phyloP scores from a whole-genome alignment of 23 tunicate species.

The Trididemnum clinides region DNA sequence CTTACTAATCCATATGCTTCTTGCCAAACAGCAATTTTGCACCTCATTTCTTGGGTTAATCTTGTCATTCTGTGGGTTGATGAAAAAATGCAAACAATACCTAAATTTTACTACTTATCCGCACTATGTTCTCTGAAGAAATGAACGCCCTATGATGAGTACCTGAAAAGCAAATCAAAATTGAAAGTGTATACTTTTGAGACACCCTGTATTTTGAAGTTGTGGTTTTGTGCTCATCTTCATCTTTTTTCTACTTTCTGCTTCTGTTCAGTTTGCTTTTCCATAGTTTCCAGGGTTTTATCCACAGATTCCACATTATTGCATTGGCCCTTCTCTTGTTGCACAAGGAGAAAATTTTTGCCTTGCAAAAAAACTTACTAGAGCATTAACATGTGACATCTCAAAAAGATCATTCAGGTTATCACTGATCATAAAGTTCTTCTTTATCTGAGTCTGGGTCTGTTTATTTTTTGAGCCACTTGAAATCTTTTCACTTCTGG shows the following conservation, averaged over 20 bases:
- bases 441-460: background rate
- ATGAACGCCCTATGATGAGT: no score
- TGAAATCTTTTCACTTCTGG: background rate
- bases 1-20: no score
- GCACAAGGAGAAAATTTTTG: background rate
- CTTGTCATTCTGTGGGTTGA: no score
- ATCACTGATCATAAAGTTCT: background rate
- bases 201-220: background rate
- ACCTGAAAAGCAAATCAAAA: no score
- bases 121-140: no score
- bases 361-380: background rate
- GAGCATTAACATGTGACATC: background rate
- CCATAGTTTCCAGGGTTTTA: background rate
- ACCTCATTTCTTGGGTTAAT: no score
- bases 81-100: no score
- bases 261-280: background rate
- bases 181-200: no score
- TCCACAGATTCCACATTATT: background rate
- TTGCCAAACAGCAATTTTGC: no score
- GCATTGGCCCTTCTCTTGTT: background rate
- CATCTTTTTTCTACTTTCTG: background rate
- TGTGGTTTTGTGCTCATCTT: background rate
- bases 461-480: background rate
- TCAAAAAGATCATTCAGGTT: background rate
- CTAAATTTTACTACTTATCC: no score